These are phyloP conservation scores for Drosophila takahashii DNA, from an alignment of 1,140 invertebrate genomes.

Conservation along the genomic window DNA sequence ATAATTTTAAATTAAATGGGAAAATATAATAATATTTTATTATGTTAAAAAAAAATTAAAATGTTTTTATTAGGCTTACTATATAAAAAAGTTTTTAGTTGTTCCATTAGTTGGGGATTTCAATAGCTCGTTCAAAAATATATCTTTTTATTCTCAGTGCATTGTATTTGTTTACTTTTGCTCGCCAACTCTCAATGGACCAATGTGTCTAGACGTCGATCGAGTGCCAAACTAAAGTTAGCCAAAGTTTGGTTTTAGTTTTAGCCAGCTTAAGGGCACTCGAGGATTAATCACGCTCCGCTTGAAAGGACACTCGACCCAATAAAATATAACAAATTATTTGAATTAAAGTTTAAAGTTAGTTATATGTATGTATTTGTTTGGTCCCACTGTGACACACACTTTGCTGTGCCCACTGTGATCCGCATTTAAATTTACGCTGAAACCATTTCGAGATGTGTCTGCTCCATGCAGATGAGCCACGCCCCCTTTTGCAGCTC, in stretches of 20 bases:
- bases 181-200: conserved; percentile 40
- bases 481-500: conserved; percentile 22
- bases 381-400: background rate
- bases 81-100: no score
- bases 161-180: conserved; percentile 9
- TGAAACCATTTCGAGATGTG: conserved; percentile 27
- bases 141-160: conserved; percentile 12
- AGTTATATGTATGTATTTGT: background rate
- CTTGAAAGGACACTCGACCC: background rate
- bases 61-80: background rate
- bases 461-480: conserved; percentile 26
- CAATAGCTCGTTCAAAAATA: no score
- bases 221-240: conserved; percentile 34
- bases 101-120: no score
- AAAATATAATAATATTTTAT: no score
- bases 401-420: background rate
- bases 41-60: background rate
- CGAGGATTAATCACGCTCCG: conserved; percentile 19
- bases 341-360: background rate
- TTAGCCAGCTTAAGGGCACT: background rate
- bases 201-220: conserved; percentile 57
- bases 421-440: conserved; percentile 25
- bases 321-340: conserved; percentile 7
- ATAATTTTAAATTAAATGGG: background rate
- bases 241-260: conserved; percentile 36